Evolutionary conservation across 2,797 vertebrate genomes (phyloP).

Genomic region (Galagoides demidoff): DNA sequence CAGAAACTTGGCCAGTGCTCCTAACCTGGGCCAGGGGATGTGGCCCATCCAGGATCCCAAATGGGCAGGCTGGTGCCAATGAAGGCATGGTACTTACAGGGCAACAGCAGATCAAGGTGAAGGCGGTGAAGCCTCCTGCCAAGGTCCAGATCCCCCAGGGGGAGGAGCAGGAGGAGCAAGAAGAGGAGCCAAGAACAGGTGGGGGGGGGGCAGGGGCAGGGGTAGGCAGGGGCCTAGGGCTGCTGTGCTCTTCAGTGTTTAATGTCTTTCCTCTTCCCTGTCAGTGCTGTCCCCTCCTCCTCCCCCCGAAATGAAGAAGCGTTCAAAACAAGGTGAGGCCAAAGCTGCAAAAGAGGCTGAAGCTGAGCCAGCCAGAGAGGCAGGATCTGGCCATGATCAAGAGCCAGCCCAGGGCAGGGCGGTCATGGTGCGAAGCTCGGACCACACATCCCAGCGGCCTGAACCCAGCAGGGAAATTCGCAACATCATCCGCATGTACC

Average conservation of each 20-base stretch:
- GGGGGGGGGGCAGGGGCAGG: conserved; percentile 31
- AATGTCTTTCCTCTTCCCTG: background rate
- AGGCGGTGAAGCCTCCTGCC: conserved; percentile 73
- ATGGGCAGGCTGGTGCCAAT: background rate
- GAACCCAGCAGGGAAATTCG: conserved; percentile 92
- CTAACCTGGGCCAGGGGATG: background rate
- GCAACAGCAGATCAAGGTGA: conserved; percentile 77
- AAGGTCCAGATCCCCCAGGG: conserved; percentile 81
- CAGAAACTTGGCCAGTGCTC: background rate
- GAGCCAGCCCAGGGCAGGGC: fast-evolving
- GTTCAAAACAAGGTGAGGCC: background rate
- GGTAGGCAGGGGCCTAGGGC: background rate
- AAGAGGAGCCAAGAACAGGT: conserved; percentile 54
- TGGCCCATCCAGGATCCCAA: background rate
- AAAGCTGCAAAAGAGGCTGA: background rate
- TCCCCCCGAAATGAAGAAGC: conserved; percentile 11
- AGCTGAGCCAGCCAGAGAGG: background rate
- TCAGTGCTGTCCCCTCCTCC: background rate
- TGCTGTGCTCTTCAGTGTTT: background rate
- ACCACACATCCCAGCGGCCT: background rate
- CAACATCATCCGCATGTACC: conserved; percentile 94
- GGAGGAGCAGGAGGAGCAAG: conserved; percentile 48
- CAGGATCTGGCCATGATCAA: background rate
- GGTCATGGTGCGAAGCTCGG: conserved; percentile 20
- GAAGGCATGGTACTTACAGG: conserved; percentile 81